Evolutionary conservation across 2,888 invertebrate genomes (phyloP), one percentile per base, ranked within the genome.

Genomic region (Dolichopus griseipennis): DNA sequence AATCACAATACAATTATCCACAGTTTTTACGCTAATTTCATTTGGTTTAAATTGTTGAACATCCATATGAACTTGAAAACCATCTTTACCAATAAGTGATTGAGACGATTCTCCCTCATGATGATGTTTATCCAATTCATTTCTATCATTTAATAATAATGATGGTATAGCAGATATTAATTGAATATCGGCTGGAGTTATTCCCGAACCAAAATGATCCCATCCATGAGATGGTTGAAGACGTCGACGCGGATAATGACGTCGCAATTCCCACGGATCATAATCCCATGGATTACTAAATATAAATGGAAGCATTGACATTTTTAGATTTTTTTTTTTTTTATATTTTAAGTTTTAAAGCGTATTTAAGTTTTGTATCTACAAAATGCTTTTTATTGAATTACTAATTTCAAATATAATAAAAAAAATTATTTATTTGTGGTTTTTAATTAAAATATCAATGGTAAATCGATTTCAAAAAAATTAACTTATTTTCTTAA

Each of bases 31-130:
- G 67, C 86, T 84, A 33, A 90, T 83, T 77, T 90, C 90, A 61
- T 86, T 85, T 0, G 90, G 90, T 64, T 85, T 81, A 75, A 90
- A 90, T 74, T 89, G 88, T 73, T 87, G 86, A 0, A 90, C 88
- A 74, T 90, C 89, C 73, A 89, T 79, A 73, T 85, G 85, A 4
- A 89, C 87, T 79, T 89, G 88, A 72, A 88, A 89, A 71, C 88
- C 87, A 73, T 89, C 86, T n/a, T 87, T 86, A 74, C 87, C 87
- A 43, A 83, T 73, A 67, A 74, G 72, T 27, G 73, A 72, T 37
- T 37, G 37, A 10, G 37, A 12, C 18, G 18, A 52, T 6, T 52
- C 18, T 5, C 10, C 12, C 8, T 37, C 8, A 37, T 9, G 37
- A 4, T 6, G 6, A 12, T 18, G 2, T 18, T 52, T 52, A n/a